phyloP scores from a whole-genome alignment of 2,113 vertebrate genomes.

The Salvelinus fontinalis region DNA sequence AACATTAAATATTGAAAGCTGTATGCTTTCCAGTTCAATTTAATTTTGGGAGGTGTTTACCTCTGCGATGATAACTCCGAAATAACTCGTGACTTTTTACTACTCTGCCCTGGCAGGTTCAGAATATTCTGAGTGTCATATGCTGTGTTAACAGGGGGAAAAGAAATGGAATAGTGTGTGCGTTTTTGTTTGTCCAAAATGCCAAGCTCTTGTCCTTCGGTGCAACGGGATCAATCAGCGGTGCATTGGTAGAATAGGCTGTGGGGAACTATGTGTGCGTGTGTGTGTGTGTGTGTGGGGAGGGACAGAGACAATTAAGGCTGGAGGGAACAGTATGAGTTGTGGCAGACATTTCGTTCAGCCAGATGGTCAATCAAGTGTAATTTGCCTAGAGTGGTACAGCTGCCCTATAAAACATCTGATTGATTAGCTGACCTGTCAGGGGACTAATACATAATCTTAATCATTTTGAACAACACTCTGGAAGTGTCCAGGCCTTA shows the following conservation, averaged over 20 bases:
- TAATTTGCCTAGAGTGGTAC: conserved; percentile 40
- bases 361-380: conserved; percentile 32
- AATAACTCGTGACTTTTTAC: not conserved
- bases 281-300: too few species aligned
- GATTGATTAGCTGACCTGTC: conserved; percentile 47
- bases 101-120: not conserved
- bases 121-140: not conserved
- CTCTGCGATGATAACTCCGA: not conserved
- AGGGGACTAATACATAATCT: conserved; percentile 48
- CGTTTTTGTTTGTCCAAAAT: not conserved
- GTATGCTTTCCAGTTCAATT: not conserved
- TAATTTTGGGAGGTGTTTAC: not conserved
- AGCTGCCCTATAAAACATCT: conserved; percentile 25
- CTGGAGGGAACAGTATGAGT: not conserved
- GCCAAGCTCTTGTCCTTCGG: too few species aligned
- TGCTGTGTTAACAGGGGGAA: not conserved
- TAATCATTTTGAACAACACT: conserved; percentile 50
- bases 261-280: too few species aligned
- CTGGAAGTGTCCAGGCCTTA: conserved; percentile 38
- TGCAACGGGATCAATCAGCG: too few species aligned
- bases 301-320: not conserved
- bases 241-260: too few species aligned
- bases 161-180: not conserved
- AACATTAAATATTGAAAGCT: not conserved
- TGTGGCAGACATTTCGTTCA: not conserved